phyloP scores from a whole-genome alignment of 2,113 vertebrate species.

The Phalacrocorax aristotelis region DNA sequence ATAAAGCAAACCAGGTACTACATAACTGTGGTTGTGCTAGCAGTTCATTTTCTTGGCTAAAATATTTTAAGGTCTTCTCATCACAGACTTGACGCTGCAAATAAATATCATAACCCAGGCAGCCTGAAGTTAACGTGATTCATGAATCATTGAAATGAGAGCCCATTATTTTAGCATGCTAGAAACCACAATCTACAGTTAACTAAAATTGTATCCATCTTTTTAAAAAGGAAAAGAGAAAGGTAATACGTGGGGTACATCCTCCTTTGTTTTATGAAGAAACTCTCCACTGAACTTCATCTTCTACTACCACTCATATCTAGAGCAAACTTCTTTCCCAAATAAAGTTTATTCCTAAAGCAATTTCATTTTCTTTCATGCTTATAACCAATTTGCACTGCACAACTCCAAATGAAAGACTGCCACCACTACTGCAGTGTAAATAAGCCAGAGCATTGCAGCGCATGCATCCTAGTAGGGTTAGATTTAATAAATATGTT shows the following conservation, averaged over 20 bases:
- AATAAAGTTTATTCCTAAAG: background rate
- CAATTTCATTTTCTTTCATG: conserved; percentile 19
- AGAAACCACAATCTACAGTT: background rate
- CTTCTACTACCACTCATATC: background rate
- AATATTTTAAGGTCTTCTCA: background rate
- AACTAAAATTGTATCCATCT: background rate
- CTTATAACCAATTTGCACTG: conserved; percentile 6
- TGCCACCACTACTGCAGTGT: background rate
- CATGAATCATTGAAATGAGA: background rate
- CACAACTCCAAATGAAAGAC: background rate
- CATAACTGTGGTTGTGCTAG: background rate
- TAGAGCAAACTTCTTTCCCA: background rate
- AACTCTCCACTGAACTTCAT: background rate
- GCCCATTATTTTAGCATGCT: background rate
- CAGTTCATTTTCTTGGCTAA: background rate
- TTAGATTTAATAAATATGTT: conserved; percentile 63
- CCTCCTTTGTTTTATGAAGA: background rate
- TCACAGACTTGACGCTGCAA: background rate
- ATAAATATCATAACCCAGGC: background rate
- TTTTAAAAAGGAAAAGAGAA: background rate
- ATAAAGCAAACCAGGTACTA: background rate
- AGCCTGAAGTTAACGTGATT: background rate
- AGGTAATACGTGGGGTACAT: background rate
- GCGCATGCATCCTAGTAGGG: background rate
- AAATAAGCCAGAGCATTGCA: background rate